These are phyloP conservation scores for Zosterops hypoxanthus DNA, from an alignment of 2,113 vertebrate genomes.

Conservation along the genomic window DNA sequence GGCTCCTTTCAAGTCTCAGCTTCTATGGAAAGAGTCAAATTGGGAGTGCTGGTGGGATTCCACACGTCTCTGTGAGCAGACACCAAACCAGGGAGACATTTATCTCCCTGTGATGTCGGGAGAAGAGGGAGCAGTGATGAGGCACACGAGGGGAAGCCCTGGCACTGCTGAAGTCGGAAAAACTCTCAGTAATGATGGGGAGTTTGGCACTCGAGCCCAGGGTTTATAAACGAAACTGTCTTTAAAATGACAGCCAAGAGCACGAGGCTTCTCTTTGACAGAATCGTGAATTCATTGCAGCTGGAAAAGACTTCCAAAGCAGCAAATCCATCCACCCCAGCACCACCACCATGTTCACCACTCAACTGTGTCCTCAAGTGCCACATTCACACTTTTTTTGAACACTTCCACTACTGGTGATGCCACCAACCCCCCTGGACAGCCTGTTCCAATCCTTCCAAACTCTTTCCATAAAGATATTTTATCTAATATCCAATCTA, in stretches of 20 bases:
- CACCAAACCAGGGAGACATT: neutral
- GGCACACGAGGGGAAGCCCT: neutral
- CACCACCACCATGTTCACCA: neutral
- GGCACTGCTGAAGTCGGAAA: neutral
- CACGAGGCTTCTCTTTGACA: neutral
- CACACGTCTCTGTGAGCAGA: neutral
- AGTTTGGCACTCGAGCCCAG: neutral
- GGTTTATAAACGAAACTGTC: neutral
- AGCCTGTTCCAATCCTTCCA: neutral
- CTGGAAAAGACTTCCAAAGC: neutral
- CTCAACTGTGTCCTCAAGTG: neutral
- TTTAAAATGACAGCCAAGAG: neutral
- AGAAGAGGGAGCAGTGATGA: neutral
- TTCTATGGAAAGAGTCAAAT: neutral
- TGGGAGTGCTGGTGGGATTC: neutral
- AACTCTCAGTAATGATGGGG: neutral
- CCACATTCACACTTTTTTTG: neutral
- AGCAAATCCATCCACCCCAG: neutral
- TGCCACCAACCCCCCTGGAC: neutral
- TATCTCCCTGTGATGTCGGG: neutral
- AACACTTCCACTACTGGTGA: neutral
- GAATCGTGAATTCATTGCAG: neutral
- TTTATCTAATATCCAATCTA: no score
- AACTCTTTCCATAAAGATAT: neutral
- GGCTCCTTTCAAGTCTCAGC: constrained; percentile 15